These are phyloP conservation scores for Hassar affinis DNA, from an alignment of 2,113 vertebrate species.

Conservation along the genomic window DNA sequence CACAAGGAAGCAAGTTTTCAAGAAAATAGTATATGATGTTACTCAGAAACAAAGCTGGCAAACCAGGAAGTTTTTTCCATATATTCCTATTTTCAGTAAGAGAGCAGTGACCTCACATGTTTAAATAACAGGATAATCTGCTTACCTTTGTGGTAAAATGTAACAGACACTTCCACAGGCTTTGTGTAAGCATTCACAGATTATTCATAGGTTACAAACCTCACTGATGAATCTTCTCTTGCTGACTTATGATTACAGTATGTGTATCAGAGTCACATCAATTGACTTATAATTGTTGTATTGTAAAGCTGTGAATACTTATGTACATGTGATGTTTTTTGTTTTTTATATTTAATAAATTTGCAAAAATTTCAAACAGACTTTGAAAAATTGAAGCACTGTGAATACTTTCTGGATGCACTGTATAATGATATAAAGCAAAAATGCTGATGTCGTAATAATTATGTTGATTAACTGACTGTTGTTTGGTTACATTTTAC, in stretches of 20 bases:
- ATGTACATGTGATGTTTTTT: too few species aligned
- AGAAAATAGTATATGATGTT: background rate
- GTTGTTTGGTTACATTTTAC: background rate
- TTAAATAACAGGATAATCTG: background rate
- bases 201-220: background rate
- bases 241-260: too few species aligned
- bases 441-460: background rate
- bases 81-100: background rate
- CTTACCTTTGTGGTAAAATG: background rate
- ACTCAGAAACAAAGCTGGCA: background rate
- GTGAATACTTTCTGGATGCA: too few species aligned
- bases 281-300: too few species aligned
- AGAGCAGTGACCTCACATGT: background rate
- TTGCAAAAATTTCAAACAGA: too few species aligned
- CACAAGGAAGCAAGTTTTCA: too few species aligned
- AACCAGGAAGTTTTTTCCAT: background rate
- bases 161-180: background rate
- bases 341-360: too few species aligned
- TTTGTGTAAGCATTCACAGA: background rate
- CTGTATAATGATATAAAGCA: background rate
- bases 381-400: too few species aligned
- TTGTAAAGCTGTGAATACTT: too few species aligned
- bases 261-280: too few species aligned
- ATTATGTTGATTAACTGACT: background rate
- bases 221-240: too few species aligned